A percentile compares a stretch with the other conserved stretches of the same genome.
Evolutionary conservation across 2,888 invertebrate genomes (phyloP).

Genomic region (Lasioglossum malachurum): DNA sequence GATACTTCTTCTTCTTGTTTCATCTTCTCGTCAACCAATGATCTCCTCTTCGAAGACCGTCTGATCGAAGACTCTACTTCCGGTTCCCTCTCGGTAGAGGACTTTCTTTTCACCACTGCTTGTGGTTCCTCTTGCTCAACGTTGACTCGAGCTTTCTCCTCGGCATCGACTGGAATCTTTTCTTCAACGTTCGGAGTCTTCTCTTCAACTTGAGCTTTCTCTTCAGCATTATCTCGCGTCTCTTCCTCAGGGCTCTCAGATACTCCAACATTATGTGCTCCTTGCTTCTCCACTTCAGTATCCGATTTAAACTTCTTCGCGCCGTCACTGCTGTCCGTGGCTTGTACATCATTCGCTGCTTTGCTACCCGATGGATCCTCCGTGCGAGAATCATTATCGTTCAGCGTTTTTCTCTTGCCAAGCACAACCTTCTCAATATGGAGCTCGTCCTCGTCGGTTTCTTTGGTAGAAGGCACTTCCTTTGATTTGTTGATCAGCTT

Average conservation of each 20-base stretch:
- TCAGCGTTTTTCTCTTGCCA: constrained; percentile 71
- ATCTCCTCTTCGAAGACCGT: constrained; percentile 56
- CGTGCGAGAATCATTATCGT: constrained; percentile 58
- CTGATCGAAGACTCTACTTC: constrained; percentile 3
- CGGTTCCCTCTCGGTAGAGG: background rate
- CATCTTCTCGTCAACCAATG: constrained; percentile 27
- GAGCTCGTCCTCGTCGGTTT: constrained; percentile 25
- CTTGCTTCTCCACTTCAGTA: background rate
- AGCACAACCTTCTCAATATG: constrained; percentile 48
- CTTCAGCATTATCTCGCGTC: background rate
- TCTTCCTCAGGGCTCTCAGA: background rate
- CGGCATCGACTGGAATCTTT: background rate
- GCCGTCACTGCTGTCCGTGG: background rate
- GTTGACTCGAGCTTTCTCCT: background rate
- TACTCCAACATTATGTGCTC: background rate
- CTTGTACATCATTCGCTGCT: background rate
- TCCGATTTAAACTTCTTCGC: constrained; percentile 28
- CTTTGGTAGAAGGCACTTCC: constrained; percentile 42
- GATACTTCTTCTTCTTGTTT: constrained; percentile 19
- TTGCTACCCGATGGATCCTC: background rate
- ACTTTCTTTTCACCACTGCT: constrained; percentile 41
- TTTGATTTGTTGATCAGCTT: constrained; percentile 74
- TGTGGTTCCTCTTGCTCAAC: background rate
- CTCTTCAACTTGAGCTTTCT: background rate
- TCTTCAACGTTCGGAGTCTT: background rate